Conservation (phyloP, 2,888 invertebrate species). For the Stenolophus ochropezus region DNA sequence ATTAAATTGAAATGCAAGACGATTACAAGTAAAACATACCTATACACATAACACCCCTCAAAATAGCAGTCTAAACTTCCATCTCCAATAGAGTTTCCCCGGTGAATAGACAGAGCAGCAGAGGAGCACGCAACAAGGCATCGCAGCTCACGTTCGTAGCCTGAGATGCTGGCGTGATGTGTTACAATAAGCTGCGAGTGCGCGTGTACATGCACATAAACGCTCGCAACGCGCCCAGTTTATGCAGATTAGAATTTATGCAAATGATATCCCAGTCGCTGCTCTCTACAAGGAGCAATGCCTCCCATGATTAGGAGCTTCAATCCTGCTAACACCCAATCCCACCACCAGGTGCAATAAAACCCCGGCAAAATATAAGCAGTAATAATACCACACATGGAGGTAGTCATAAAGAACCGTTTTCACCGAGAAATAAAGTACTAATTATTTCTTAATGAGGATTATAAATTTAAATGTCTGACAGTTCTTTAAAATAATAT, state of each 20-base stretch:
- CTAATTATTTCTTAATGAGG: too few species aligned
- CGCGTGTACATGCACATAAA: slow-evolving; percentile 38
- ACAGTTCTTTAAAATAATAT: too few species aligned
- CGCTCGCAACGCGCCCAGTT: slow-evolving; percentile 51
- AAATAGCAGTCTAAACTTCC: slow-evolving; percentile 31
- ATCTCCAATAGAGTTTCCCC: not conserved
- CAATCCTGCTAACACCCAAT: slow-evolving; percentile 37
- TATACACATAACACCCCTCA: not conserved
- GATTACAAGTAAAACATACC: slow-evolving; percentile 21
- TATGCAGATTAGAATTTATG: slow-evolving; percentile 59
- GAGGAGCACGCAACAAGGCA: not conserved
- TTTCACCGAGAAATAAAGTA: too few species aligned
- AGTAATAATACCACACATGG: too few species aligned
- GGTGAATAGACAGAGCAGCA: not conserved
- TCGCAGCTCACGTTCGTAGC: slow-evolving; percentile 2
- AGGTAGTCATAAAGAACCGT: too few species aligned
- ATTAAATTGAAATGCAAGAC: slow-evolving; percentile 14
- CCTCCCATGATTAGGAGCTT: slow-evolving; percentile 35
- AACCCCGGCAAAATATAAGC: too few species aligned
- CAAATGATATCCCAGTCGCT: slow-evolving; percentile 58
- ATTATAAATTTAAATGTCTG: too few species aligned
- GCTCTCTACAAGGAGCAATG: slow-evolving; percentile 41
- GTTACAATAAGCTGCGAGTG: slow-evolving; percentile 51
- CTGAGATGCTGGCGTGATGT: slow-evolving; percentile 32
- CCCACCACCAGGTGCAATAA: too few species aligned